Base-by-base conservation (phyloP, 2,888 invertebrate genomes). In the Drosophila percnosoma region DNA sequence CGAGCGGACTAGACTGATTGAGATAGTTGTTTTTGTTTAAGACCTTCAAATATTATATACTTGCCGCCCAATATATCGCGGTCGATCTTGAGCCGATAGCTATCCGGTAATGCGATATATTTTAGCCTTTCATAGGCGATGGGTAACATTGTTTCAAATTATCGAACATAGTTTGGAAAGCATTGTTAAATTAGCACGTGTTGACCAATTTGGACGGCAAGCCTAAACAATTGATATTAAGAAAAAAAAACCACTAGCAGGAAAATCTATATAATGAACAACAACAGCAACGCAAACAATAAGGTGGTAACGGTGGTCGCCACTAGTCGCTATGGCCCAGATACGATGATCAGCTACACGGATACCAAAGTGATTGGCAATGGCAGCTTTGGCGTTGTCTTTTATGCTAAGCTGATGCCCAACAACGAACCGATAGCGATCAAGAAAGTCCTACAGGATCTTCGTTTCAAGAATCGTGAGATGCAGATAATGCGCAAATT, bases 381-480 rank as follows among this genome's bases (percentile, higher is more conserved):
- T 95, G 99, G 99, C 93, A 99, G 99, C 94, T 99, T 99, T 94
- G 99, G 99, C 87, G 99, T 99, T 93, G 99, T 99, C 82, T 99
- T 99, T 94, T 98, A 99, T 94, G 99, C 99, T 91, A 98, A 98
- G 94, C 94, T 99, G 90, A 97, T 98, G 94, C 98, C 99, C 94
- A 97, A 97, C 90, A 97, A 96, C 90, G 99, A 99, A 94, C 96
- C 97, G 94, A 99, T 99, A 92, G 99, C 99, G 92, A 99, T 99
- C 94, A 99, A 99, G 94, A 99, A 99, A 95, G 99, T 99, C 93
- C 96, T 99, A 92, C 99, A 99, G 95, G 99, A 99, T 94, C 99
- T 99, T 94, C 96, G 99, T 94, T 99, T 99, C 95, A 99, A 99
- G 98, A 99, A 99, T 95, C 98, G 99, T 92, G 99, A 99, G 95